Evolutionary conservation across 64 coral and sea anemone species (phyloP), one percentile per base, ranked within the genome.

Genomic region (Stichodactyla helianthus): DNA sequence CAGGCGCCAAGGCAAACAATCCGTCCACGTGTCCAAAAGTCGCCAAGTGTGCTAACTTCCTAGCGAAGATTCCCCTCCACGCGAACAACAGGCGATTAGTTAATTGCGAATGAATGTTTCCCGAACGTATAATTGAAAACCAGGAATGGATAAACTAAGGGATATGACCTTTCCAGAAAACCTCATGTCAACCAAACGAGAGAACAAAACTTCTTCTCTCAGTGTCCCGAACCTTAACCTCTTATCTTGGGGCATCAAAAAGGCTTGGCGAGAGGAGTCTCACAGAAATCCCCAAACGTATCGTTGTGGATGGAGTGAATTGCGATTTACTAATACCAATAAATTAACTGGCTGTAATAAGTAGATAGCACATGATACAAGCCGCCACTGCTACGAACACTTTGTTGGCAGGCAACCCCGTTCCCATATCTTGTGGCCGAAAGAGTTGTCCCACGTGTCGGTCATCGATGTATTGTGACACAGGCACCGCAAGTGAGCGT

Each of bases 21-120:
- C 85, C 5, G 59, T 59, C 90, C 90, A 92, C 16, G 19, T 54
- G 62, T 60, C 59, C 0, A 92, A 11, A 83, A 92, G 87, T n/a
- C 77, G 77, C 90, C 85, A n/a, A 92, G 71, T 87, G 35, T 18
- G 26, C 16, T 5, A n/a, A 92, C 14, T 31, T 92, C 64, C 11
- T 70, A 56, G 5, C 79, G 77, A 0, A 92, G 53, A 18, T 13
- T 15, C 26, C 52, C 90, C 50, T 68, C 77, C 2, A 87, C 64
- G 18, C 20, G 52, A 44, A 77, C 51, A 56, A 19, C 1, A 1
- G 19, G 78, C 63, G 51, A 19, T 59, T n/a, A n/a, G n/a, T 17
- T 2, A 92, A 26, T 10, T 23, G 35, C 10, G 85, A 82, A 44
- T 85, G 18, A 68, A 68, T 5, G 22, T 23, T 20, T n/a, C 90